These are phyloP conservation scores for Thaumetopoea pityocampa DNA, from an alignment of 1,140 invertebrate genomes.

Conservation along the genomic window DNA sequence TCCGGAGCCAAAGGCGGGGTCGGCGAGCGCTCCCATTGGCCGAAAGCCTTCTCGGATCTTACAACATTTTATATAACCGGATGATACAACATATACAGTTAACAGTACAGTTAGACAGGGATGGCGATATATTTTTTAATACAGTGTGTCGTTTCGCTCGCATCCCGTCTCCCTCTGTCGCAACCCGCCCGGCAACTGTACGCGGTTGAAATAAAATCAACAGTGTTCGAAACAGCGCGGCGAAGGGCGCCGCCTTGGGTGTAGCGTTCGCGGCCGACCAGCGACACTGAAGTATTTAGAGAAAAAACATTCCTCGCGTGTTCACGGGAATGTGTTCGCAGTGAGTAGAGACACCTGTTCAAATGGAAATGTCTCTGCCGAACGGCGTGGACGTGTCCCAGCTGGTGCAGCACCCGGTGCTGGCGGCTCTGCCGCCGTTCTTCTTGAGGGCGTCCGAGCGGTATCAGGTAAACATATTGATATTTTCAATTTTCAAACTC, in stretches of 20 bases:
- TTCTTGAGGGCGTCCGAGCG: slow-evolving; percentile 92
- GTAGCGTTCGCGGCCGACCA: slow-evolving; percentile 35
- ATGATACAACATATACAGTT: slow-evolving; percentile 73
- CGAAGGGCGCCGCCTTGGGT: slow-evolving; percentile 33
- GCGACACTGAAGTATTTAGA: no score
- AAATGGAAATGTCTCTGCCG: slow-evolving; percentile 82
- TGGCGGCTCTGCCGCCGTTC: slow-evolving; percentile 86
- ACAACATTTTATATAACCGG: slow-evolving; percentile 73
- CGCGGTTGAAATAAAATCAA: slow-evolving; percentile 52
- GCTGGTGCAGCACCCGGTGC: slow-evolving; percentile 89
- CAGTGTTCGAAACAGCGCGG: slow-evolving; percentile 49
- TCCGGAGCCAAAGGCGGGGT: slow-evolving; percentile 42
- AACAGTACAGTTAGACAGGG: slow-evolving; percentile 51
- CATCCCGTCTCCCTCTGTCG: slow-evolving; percentile 40
- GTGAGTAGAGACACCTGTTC: slow-evolving; percentile 9
- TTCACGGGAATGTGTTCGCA: no score
- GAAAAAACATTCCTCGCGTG: no score
- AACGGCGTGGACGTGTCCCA: slow-evolving; percentile 88
- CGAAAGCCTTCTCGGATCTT: slow-evolving; percentile 37
- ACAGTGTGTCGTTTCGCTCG: slow-evolving; percentile 64
- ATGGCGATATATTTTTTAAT: slow-evolving; percentile 39
- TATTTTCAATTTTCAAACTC: background rate
- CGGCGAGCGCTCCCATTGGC: slow-evolving; percentile 35
- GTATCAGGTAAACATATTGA: slow-evolving; percentile 81
- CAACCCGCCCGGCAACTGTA: slow-evolving; percentile 45